These are phyloP conservation scores for Caenorhabditis sp. DNA, from an alignment of 2,888 invertebrate genomes.

Conservation along the genomic window DNA sequence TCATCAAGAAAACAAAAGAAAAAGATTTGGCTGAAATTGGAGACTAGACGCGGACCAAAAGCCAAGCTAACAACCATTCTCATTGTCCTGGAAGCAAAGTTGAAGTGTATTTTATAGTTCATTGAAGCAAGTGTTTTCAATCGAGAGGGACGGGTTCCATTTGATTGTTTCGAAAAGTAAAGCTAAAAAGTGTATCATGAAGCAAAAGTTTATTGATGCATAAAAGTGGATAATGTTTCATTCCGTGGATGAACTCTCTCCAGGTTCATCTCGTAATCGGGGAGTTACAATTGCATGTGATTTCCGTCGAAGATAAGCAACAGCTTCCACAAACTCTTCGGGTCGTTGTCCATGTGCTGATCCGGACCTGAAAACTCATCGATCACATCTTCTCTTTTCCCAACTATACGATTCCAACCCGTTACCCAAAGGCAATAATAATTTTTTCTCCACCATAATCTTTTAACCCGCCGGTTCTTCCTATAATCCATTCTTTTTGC, in stretches of 20 bases:
- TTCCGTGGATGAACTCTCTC: constrained; percentile 52
- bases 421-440: constrained; percentile 47
- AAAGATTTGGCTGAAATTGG: constrained; percentile 21
- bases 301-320: constrained; percentile 76
- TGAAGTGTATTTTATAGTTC: neutral
- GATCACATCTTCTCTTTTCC: constrained; percentile 31
- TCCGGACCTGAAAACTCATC: constrained; percentile 52
- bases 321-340: constrained; percentile 75
- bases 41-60: constrained; percentile 12
- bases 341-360: constrained; percentile 54
- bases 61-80: constrained; percentile 30
- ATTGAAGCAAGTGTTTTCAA: constrained; percentile 35
- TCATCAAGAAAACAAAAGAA: constrained; percentile 30
- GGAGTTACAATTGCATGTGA: constrained; percentile 66
- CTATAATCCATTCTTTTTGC: constrained; percentile 45
- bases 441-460: constrained; percentile 53
- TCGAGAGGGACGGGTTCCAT: constrained; percentile 9
- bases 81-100: neutral
- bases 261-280: constrained; percentile 47
- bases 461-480: constrained; percentile 51
- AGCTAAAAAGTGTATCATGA: constrained; percentile 16
- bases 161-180: neutral
- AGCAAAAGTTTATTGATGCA: constrained; percentile 58
- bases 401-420: constrained; percentile 55
- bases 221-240: constrained; percentile 52